A percentile compares a stretch with the other conserved stretches of the same genome.
These are phyloP conservation scores for Cyclura pinguis DNA, from an alignment of 2,797 vertebrate genomes.

Conservation along the genomic window DNA sequence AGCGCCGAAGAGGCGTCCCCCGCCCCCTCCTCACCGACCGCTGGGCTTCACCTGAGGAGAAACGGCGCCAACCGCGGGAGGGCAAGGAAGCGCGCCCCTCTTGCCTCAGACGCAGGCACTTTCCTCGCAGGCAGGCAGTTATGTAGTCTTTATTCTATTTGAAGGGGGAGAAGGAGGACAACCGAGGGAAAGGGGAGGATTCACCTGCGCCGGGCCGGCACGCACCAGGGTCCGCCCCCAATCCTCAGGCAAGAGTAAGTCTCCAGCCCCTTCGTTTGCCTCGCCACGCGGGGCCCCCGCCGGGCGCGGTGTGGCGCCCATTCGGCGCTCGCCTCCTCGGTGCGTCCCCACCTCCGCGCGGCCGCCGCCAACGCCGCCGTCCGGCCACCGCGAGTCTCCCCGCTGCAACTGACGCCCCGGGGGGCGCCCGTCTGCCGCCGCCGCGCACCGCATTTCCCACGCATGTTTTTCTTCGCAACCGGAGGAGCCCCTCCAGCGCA, in stretches of 20 bases:
- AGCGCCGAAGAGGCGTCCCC: not conserved
- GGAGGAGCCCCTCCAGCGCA: constrained; percentile 11
- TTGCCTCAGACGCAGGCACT: not conserved
- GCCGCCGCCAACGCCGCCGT: not conserved
- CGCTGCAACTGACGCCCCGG: not conserved
- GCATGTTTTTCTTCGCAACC: not conserved
- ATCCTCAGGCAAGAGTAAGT: not conserved
- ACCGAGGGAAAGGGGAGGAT: too few species aligned
- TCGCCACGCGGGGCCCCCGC: not conserved
- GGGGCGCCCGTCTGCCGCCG: not conserved
- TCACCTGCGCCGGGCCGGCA: not conserved
- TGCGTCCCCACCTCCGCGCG: not conserved
- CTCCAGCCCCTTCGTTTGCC: not conserved
- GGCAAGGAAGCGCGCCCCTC: not conserved
- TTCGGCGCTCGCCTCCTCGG: not conserved
- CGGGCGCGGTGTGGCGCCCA: not conserved
- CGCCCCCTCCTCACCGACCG: not conserved
- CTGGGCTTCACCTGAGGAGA: not conserved
- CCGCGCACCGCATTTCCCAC: not conserved
- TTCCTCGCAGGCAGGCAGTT: not conserved
- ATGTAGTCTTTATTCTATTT: too few species aligned
- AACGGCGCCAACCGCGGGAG: not conserved
- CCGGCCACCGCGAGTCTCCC: too few species aligned
- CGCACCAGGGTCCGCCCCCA: not conserved
- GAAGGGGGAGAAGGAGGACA: too few species aligned